Evolutionary conservation across 2,888 invertebrate genomes (phyloP).

Genomic region (Tiliacea citrago): DNA sequence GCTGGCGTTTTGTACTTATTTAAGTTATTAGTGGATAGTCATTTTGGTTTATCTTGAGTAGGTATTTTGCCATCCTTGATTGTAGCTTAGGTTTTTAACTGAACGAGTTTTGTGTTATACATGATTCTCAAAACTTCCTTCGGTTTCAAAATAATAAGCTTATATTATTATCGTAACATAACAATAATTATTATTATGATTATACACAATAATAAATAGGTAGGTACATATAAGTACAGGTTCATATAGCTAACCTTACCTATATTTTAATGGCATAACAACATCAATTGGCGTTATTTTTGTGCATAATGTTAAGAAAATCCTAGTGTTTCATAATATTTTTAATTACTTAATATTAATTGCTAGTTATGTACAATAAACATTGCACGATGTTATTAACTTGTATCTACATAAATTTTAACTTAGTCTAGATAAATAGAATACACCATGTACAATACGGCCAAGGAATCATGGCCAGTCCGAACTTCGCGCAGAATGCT

Average conservation of each 20-base stretch:
- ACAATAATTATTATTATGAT: not conserved
- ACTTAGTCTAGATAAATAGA: constrained; percentile 11
- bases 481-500: not conserved
- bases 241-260: constrained; percentile 18
- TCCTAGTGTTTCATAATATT: constrained; percentile 38
- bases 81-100: not conserved
- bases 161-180: not conserved
- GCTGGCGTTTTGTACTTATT: too few relatives aligned
- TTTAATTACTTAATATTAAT: constrained; percentile 18
- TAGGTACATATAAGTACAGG: constrained; percentile 2
- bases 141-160: constrained; percentile 2
- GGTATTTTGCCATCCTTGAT: not conserved
- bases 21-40: not conserved
- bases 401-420: constrained; percentile 10
- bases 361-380: constrained; percentile 31
- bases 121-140: not conserved
- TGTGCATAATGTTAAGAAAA: constrained; percentile 53
- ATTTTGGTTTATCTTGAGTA: not conserved
- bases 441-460: not conserved
- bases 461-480: not conserved
- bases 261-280: constrained; percentile 48
- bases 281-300: constrained; percentile 71
- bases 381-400: constrained; percentile 22
- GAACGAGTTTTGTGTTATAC: too few relatives aligned
- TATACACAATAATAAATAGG: not conserved